Evolutionary conservation across 2,888 invertebrate genomes (phyloP), one percentile per base, ranked within the genome.

Genomic region (Sepiola atlantica): DNA sequence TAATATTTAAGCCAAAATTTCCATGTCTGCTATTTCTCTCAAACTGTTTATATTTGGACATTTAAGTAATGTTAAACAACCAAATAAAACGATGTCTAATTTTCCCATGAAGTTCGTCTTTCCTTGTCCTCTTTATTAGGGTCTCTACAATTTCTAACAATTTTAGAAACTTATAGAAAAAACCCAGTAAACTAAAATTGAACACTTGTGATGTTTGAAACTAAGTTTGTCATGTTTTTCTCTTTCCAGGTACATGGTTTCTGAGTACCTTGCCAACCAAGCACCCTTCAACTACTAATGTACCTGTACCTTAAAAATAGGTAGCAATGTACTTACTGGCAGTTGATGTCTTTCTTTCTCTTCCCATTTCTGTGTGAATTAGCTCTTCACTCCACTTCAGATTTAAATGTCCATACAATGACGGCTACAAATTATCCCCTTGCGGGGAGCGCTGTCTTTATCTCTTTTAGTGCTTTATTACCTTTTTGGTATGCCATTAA

Each of bases 221-320:
- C 21, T 61, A 94, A 35, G 10, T 45, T n/a, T 94, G 54, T 35
- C 24, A 90, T 90, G 32, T 94, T 94, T 32, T 24, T 94, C 90
- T 94, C 45, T n/a, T 94, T 95, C 21, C 94, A 95, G 95, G 95
- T 95, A 93, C 95, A 95, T 91, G 95, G 95, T 61, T 95, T 95
- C 94, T 95, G 91, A 93, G 92, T 55, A 93, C 55, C 54, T 92
- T 45, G 24, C 90, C 55, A 28, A 45, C 77, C 90, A 45, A 77
- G 35, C 32, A n/a, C 91, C 24, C 32, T 93, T 54, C 32, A 57
- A 35, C 90, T 94, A 45, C 94, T 90, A 45, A 93, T 93, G 92
- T 92, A 92, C 92, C 54, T 92, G 92, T n/a, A 55, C 92, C 92
- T 92, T 93, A 35, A 93, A 93, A 61, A 61, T 35, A 93, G 93